These are phyloP conservation scores for Phthorimaea operculella DNA, from an alignment of 1,140 invertebrate genomes.

Conservation along the genomic window DNA sequence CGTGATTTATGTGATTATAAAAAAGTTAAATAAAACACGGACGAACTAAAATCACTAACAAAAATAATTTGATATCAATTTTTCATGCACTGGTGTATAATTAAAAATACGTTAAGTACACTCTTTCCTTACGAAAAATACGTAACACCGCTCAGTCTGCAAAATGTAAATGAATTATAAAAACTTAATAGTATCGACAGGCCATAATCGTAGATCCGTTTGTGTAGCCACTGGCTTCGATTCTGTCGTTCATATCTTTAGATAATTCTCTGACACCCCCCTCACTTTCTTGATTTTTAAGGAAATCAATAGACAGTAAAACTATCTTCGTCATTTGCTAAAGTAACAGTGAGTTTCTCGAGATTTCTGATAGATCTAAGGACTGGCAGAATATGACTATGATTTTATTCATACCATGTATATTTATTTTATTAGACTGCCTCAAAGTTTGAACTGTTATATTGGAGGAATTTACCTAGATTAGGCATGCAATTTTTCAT, in stretches of 20 bases:
- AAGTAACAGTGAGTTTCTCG: too few species aligned
- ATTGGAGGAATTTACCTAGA: too few species aligned
- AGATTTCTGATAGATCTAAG: too few species aligned
- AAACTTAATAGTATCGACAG: conserved; percentile 9
- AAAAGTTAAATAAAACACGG: conserved; percentile 42
- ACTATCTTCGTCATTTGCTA: too few species aligned
- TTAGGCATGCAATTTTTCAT: too few species aligned
- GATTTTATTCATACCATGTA: too few species aligned
- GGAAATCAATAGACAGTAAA: background rate
- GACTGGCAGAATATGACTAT: too few species aligned
- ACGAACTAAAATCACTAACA: conserved; percentile 45
- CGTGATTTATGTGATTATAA: conserved; percentile 16
- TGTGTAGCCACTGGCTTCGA: background rate
- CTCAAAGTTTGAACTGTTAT: too few species aligned
- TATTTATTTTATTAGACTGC: too few species aligned
- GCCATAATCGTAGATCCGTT: conserved; percentile 8
- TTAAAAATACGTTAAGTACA: conserved; percentile 25
- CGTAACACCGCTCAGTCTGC: conserved; percentile 2
- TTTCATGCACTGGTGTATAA: conserved; percentile 39
- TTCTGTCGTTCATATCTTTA: background rate
- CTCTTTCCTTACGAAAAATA: conserved; percentile 9
- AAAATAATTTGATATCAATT: conserved; percentile 32
- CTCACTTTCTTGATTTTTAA: too few species aligned
- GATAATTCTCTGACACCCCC: background rate
- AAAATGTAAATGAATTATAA: conserved; percentile 4